Base-by-base conservation (phyloP, 2,888 invertebrate species). In the Drosophila nr. perissopoda region DNA sequence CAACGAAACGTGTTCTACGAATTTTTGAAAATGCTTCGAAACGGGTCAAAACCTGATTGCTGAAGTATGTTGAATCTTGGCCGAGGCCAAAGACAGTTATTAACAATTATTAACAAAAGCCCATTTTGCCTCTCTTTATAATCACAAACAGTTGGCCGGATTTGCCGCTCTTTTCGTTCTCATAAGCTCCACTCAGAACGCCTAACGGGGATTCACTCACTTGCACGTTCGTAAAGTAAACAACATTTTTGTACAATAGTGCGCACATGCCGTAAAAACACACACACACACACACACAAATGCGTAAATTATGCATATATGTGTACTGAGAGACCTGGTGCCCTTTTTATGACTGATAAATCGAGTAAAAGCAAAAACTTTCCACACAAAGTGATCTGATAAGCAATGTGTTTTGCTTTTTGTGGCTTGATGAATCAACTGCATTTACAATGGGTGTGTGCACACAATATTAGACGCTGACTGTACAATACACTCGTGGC, bases 371-470 rank as follows among this genome's bases (percentile, higher is more conserved):
- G 57, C 57, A 51, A 66, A 75, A 81, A 56, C 77, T 85, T 78
- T 78, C 76, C 81, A 78, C 65, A 38, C 42, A 69, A 69, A 40
- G 27, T 13, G 27, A 18, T n/a, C 56, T 80, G 78, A 80, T 80
- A 79, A 79, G 78, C 51, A 58, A 16, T 42, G 13, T 36, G 36
- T 57, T 42, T 58, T 40, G 48, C 29, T 38, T 56, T 13, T 13
- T 57, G 0, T 31, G n/a, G 48, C 62, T 84, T 76, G 67, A 83
- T 86, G 79, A 83, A 87, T 83, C 73, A 76, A 74, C 56, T 83
- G 52, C 53, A 72, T 54, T 38, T 34, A 38, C 25, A 40, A 38
- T 34, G 27, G 61, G 53, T 65, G 64, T 67, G 60, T 65, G 59
- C 61, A 64, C 70, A 60, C n/a, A 27, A 66, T 74, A 62, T 59